phyloP scores from a whole-genome alignment of 2,113 vertebrate species.

The Leptobrachium ailaonicum region DNA sequence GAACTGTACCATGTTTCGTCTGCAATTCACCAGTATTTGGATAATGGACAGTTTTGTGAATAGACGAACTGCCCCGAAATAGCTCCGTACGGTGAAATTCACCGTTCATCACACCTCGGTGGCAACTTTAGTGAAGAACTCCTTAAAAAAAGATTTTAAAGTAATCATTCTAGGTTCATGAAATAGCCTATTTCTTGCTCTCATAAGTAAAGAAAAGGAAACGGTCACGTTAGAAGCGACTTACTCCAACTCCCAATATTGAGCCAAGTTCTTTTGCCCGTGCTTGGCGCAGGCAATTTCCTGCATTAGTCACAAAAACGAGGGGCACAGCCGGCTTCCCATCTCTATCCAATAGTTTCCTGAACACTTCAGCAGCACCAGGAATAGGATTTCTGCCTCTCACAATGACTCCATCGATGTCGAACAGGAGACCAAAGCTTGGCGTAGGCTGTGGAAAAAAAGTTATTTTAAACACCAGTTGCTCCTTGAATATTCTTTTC shows the following conservation, averaged over 20 bases:
- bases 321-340: conserved; percentile 87
- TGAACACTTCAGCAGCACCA: conserved; percentile 82
- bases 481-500: no score
- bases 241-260: conserved; percentile 83
- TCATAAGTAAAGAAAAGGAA: no score
- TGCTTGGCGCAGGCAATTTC: conserved; percentile 79
- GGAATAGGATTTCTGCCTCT: conserved; percentile 83
- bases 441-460: conserved; percentile 37
- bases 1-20: no score
- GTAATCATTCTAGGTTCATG: no score
- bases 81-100: no score
- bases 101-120: no score
- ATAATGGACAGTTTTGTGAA: no score
- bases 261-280: conserved; percentile 84
- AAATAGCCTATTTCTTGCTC: no score
- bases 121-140: no score
- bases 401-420: conserved; percentile 92
- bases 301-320: conserved; percentile 93
- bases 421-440: conserved; percentile 88
- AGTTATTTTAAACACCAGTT: background rate
- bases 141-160: no score
- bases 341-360: conserved; percentile 67
- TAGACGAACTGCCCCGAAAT: no score
- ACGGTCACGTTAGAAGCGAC: background rate
- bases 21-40: no score